Evolutionary conservation across 2,113 vertebrate species (phyloP), one percentile per base, ranked within the genome.

Genomic region (Cacatua alba): DNA sequence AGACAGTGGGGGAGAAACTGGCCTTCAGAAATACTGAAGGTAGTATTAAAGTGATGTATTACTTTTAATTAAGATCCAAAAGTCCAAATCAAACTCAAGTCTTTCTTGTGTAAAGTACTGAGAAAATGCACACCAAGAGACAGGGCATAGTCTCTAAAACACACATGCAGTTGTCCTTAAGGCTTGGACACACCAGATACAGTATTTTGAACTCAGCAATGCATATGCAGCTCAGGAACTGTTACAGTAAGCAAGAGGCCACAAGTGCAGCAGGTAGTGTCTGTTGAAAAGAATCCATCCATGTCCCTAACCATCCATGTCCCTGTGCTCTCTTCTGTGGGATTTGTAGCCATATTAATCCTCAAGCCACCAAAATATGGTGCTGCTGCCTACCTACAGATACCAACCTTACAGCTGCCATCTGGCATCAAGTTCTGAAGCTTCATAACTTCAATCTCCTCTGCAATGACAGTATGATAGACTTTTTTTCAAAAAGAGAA

Each of bases 161-260:
- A 51, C 24, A 4, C 2, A 29, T 17, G 11, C 41, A 86, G 46
- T 11, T 64, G 24, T 31, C 2, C 0, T 0, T 37, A 43, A 51
- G 25, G 17, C 26, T 90, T 53, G 71, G 57, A 37, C 24, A 13
- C 57, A 51, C 2, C 5, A 28, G 33, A 4, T 31, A 19, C 3
- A n/a, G 4, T 28, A 9, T 13, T 62, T 76, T 41, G 33, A 69
- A 41, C 13, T 69, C 8, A 29, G 23, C 8, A 52, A 65, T 11
- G 16, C 29, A 23, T 10, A 9, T 8, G 11, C 7, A 72, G 13
- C 41, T 11, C 11, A 23, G 55, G 25, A 88, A 37, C 51, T 39
- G 75, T 43, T 35, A 17, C 37, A 88, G 20, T 29, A 39, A 60
- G 23, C 60, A 43, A 17, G 52, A 74, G 11, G 19, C 11, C 19